phyloP scores from a whole-genome alignment of 2,888 invertebrate genomes.

The Synanthedon tipuliformis region DNA sequence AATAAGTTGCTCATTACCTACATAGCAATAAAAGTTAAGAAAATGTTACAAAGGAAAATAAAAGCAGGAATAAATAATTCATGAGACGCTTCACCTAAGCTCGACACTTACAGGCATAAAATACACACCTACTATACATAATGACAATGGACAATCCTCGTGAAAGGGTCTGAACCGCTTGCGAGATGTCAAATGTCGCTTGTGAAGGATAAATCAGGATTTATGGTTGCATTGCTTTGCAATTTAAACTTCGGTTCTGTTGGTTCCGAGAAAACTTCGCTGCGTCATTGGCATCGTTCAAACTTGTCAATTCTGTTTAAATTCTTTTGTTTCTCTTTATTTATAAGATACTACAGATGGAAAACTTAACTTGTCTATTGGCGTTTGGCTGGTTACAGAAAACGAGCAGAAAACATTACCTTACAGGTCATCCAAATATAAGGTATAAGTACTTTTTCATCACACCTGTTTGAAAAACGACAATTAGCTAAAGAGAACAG shows the following conservation, averaged over 20 bases:
- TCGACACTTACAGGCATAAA: slow-evolving; percentile 6
- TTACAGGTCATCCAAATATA: too few relatives aligned
- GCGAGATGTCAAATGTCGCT: slow-evolving; percentile 40
- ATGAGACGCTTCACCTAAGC: slow-evolving; percentile 46
- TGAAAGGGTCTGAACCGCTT: slow-evolving; percentile 25
- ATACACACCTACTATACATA: slow-evolving; percentile 6
- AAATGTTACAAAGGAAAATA: slow-evolving; percentile 31
- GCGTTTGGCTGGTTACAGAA: too few relatives aligned
- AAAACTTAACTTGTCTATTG: too few relatives aligned
- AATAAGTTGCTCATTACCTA: too few relatives aligned
- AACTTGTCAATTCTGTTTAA: too few relatives aligned
- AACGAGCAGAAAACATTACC: too few relatives aligned
- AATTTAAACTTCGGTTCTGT: slow-evolving; percentile 16
- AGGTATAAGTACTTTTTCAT: too few relatives aligned
- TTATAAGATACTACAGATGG: too few relatives aligned
- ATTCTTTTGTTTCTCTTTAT: too few relatives aligned
- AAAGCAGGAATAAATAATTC: slow-evolving; percentile 51
- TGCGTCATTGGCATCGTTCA: too few relatives aligned
- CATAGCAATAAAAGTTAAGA: slow-evolving; percentile 12
- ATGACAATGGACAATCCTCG: slow-evolving; percentile 47
- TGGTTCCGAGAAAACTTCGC: slow-evolving; percentile 16
- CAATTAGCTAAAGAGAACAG: too few relatives aligned
- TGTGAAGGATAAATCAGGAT: slow-evolving; percentile 40
- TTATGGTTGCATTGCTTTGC: slow-evolving; percentile 14
- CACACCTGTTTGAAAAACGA: too few relatives aligned